Percentiles rank a stretch among this genome's conserved stretches.
phyloP scores from a whole-genome alignment of 2,888 invertebrate genomes.

The Lasioglossum malachurum region DNA sequence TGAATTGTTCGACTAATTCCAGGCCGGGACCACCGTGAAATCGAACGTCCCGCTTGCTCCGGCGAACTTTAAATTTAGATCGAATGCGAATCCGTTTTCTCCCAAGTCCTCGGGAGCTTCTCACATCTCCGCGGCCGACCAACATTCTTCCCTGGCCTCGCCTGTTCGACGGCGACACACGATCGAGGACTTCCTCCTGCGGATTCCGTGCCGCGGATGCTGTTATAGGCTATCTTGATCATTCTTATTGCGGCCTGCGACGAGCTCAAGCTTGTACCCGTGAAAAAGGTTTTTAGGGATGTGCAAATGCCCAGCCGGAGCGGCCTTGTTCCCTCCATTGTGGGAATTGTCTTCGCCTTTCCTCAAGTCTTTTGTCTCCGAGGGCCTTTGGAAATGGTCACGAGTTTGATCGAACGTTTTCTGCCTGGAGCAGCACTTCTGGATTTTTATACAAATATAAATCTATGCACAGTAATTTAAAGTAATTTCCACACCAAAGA shows the following conservation, averaged over 20 bases:
- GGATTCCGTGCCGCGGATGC: slow-evolving; percentile 6
- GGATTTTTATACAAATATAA: not conserved
- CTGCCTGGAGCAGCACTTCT: not conserved
- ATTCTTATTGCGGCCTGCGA: not conserved
- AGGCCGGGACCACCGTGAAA: slow-evolving; percentile 68
- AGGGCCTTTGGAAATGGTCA: too few species aligned
- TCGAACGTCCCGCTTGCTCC: slow-evolving; percentile 50
- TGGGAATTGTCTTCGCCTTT: not conserved
- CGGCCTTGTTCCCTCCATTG: not conserved
- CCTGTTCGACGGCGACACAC: not conserved
- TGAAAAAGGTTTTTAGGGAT: not conserved
- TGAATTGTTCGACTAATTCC: slow-evolving; percentile 65
- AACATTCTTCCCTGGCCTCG: not conserved
- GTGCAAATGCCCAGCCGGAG: not conserved
- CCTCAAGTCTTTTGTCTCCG: not conserved
- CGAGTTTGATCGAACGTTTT: not conserved
- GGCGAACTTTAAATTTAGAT: slow-evolving; percentile 48
- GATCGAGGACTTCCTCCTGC: slow-evolving; percentile 2
- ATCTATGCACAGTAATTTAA: not conserved
- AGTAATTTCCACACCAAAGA: not conserved
- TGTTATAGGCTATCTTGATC: slow-evolving; percentile 11
- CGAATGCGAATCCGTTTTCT: not conserved
- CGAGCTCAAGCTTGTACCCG: not conserved
- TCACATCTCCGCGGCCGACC: not conserved
- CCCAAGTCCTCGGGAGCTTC: slow-evolving; percentile 14